Base-by-base conservation (phyloP, 2,888 invertebrate species). In the Macropis europaea region DNA sequence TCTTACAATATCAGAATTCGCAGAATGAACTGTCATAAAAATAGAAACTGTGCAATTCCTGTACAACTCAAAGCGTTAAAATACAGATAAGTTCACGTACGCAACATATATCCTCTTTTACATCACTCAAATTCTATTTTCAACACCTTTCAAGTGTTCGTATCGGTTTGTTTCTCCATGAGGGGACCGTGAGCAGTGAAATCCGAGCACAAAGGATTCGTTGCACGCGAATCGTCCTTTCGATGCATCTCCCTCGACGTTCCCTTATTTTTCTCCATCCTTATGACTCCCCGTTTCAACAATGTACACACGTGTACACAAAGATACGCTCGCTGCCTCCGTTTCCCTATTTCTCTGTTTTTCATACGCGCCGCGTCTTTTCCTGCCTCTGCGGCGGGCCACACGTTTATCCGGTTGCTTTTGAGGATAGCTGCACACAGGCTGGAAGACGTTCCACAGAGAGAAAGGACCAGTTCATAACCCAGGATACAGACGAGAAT, bases 401-500 rank as follows among this genome's bases (percentile, higher is more conserved):
- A 24, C 45, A 17, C 60, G 59, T 73, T 76, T 79, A 61, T 69
- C 59, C 56, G 59, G 45, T 54, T 54, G 64, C 60, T 40, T 40
- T 53, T 45, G 60, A 56, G 43, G 30, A n/a, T 57, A 59, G 26
- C 56, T 43, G 32, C 64, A 73, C 30, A 66, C 50, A n/a, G n/a
- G n/a, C 34, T 61, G 52, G 30, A 66, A 62, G 50, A 59, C 17
- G 40, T 26, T 60, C n/a, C 40, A 24, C 28, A 19, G 26, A 47
- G 47, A 62, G 59, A 75, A 72, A 63, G 45, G 34, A 77, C 38
- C 66, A 79, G 57, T 66, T 71, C 45, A 61, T 75, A 72, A 77
- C 57, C 63, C 43, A 19, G 52, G 24, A 57, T 77, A 63, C 60
- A 47, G 57, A 47, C 57, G 53, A 32, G 81, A 81, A 78, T 79